Evolutionary conservation across 2,797 vertebrate genomes (phyloP).

Genomic region (Mionectes olivaceus): DNA sequence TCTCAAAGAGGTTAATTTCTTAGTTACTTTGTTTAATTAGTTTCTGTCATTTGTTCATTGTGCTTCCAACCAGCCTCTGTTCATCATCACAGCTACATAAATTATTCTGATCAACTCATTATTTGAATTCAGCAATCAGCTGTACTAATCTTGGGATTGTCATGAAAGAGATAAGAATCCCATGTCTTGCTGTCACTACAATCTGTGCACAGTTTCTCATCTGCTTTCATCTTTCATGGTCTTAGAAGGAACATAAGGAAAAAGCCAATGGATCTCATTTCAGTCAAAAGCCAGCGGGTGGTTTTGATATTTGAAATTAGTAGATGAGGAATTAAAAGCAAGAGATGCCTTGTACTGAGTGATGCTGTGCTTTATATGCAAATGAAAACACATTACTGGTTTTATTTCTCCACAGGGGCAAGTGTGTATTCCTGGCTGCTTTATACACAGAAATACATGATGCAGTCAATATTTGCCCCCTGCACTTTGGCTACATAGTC

Average conservation of each 20-base stretch:
- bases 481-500: not conserved
- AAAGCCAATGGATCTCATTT: not conserved
- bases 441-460: not conserved
- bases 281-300: not conserved
- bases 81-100: not conserved
- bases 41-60: not conserved
- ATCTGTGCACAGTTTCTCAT: constrained; percentile 21
- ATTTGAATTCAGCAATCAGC: not conserved
- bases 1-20: constrained; percentile 6
- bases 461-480: not conserved
- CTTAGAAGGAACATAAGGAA: constrained; percentile 9
- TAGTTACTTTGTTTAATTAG: constrained; percentile 3
- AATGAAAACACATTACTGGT: not conserved
- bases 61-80: not conserved
- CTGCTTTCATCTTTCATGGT: not conserved
- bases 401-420: not conserved
- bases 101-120: not conserved
- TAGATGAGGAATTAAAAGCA: not conserved
- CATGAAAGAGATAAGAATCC: not conserved
- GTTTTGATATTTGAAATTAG: constrained; percentile 34
- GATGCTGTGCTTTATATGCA: not conserved
- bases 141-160: not conserved
- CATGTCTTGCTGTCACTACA: constrained; percentile 8
- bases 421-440: not conserved
- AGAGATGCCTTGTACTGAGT: not conserved